Percentiles rank a stretch among this genome's conserved stretches.
phyloP scores from a whole-genome alignment of 2,888 invertebrate genomes.

The Dryobota labecula region DNA sequence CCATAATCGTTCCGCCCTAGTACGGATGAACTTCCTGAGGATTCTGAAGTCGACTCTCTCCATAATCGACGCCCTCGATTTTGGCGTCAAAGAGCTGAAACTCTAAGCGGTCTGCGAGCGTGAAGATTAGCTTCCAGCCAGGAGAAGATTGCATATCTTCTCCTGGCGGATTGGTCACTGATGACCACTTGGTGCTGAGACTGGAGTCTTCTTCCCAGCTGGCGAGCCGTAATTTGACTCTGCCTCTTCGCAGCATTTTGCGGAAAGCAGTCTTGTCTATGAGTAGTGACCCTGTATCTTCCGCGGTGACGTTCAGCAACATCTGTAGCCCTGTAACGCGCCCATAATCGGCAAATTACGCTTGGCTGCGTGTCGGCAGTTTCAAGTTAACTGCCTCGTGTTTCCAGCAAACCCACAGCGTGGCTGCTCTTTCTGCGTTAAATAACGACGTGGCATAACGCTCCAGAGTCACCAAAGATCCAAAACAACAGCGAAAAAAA shows the following conservation, averaged over 20 bases:
- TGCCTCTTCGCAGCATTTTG: not conserved
- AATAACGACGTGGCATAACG: not conserved
- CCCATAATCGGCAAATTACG: not conserved
- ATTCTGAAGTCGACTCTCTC: not conserved
- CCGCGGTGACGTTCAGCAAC: not conserved
- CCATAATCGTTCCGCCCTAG: not conserved
- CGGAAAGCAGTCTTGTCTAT: not conserved
- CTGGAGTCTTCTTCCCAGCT: too few relatives aligned
- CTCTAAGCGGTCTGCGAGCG: not conserved
- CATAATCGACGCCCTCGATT: not conserved
- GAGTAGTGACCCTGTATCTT: not conserved
- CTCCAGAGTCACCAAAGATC: not conserved
- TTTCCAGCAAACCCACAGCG: not conserved
- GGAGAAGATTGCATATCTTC: too few relatives aligned
- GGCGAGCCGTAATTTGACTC: not conserved
- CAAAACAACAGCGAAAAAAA: not conserved
- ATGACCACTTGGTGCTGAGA: too few relatives aligned
- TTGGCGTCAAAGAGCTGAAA: not conserved
- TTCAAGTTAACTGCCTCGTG: not conserved
- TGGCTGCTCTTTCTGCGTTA: not conserved
- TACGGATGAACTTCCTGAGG: not conserved
- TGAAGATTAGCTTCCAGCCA: too few relatives aligned
- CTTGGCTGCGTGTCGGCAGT: not conserved
- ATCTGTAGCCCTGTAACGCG: too few relatives aligned
- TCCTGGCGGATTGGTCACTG: too few relatives aligned